Evolutionary conservation across 2,888 invertebrate genomes (phyloP).

Genomic region (Neria commutata): DNA sequence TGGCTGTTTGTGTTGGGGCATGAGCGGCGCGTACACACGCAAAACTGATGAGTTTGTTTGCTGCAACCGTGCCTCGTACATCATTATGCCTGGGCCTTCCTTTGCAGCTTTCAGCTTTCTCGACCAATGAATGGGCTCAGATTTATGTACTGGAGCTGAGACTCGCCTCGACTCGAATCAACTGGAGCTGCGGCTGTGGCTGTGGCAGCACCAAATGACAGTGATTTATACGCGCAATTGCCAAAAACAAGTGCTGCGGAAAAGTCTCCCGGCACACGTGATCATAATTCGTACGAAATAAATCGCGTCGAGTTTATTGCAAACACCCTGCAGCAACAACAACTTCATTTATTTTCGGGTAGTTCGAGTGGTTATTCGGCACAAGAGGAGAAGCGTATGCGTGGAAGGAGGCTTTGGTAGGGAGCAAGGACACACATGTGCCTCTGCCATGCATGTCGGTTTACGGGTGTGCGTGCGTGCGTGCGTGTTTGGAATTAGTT

Average conservation of each 20-base stretch:
- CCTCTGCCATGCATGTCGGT: no score
- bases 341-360: background rate
- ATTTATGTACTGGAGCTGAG: no score
- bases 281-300: background rate
- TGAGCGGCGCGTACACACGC: background rate
- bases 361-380: no score
- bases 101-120: background rate
- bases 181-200: no score
- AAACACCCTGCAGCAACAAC: background rate
- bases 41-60: background rate
- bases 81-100: background rate
- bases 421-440: no score
- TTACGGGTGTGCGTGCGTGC: no score
- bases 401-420: no score
- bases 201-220: background rate
- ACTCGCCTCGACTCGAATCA: no score
- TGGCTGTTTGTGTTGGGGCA: background rate
- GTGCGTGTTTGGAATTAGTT: no score
- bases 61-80: background rate
- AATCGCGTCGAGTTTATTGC: background rate
- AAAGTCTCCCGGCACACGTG: background rate
- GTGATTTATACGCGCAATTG: background rate
- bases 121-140: background rate
- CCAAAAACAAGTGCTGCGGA: conserved; percentile 1
- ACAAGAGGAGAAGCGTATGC: no score